Conservation (phyloP, 2,113 vertebrate species). For the Carassius carassius region DNA sequence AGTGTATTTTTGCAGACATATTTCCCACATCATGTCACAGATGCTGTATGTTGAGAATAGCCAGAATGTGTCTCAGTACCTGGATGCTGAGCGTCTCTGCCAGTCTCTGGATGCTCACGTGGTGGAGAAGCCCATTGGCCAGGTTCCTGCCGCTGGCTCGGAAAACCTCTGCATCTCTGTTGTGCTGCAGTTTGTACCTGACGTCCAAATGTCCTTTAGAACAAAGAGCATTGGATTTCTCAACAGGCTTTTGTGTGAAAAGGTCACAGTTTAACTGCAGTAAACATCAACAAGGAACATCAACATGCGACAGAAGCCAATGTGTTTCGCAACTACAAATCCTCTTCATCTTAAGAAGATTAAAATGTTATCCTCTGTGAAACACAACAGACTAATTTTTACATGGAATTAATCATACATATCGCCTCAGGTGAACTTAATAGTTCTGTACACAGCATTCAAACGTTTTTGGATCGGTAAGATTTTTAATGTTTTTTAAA, state of each 20-base stretch:
- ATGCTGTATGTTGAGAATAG: background rate
- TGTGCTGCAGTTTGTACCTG: conserved; percentile 69
- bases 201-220: conserved; percentile 71
- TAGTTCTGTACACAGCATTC: background rate
- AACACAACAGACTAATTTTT: conserved; percentile 20
- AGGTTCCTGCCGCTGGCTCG: conserved; percentile 58
- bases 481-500: no score
- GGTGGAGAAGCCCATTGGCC: conserved; percentile 72
- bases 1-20: no score
- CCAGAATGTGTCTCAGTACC: conserved; percentile 54
- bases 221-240: conserved; percentile 37
- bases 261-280: background rate
- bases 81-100: conserved; percentile 67
- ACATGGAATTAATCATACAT: background rate
- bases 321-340: conserved; percentile 35
- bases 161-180: conserved; percentile 65
- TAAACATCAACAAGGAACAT: conserved; percentile 30
- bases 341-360: conserved; percentile 46
- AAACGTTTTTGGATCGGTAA: no score
- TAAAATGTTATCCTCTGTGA: conserved; percentile 44
- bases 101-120: conserved; percentile 63
- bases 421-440: background rate
- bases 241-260: background rate
- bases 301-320: conserved; percentile 18
- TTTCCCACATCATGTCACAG: background rate